Evolutionary conservation across 2,888 invertebrate species (phyloP).

Genomic region (Meloe dianella): DNA sequence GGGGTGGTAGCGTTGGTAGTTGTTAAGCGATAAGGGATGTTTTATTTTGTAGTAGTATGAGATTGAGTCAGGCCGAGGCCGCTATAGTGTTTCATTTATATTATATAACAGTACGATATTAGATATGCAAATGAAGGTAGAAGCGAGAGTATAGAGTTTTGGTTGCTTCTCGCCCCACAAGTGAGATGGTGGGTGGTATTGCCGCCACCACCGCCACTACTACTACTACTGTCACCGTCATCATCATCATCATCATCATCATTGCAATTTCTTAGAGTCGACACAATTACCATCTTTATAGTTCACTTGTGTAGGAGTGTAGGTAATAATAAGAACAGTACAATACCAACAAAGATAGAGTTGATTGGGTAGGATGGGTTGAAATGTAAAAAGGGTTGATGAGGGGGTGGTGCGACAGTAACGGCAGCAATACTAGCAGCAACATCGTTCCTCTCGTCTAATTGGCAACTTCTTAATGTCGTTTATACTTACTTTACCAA

Average conservation of each 20-base stretch:
- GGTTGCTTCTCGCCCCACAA: constrained; percentile 4
- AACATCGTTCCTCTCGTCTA: constrained; percentile 55
- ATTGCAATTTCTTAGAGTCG: neutral
- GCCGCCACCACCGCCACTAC: neutral
- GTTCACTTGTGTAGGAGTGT: neutral
- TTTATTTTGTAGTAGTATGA: neutral
- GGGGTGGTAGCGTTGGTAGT: neutral
- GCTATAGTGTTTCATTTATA: constrained; percentile 52
- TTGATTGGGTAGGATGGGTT: neutral
- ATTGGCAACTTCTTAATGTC: constrained; percentile 62
- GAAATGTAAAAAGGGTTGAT: neutral
- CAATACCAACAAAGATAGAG: neutral
- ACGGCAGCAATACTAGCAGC: constrained; percentile 48
- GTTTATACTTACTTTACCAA: constrained; percentile 61
- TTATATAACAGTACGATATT: constrained; percentile 59
- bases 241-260: neutral
- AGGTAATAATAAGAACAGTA: neutral
- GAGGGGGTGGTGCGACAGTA: constrained; percentile 13
- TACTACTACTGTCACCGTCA: neutral
- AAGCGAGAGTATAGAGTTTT: constrained; percentile 5
- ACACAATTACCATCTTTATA: constrained; percentile 4
- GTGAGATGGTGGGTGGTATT: neutral
- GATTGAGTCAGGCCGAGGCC: neutral
- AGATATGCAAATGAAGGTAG: constrained; percentile 58
- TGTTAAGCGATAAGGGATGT: neutral